Evolutionary conservation across 2,113 vertebrate species (phyloP), one percentile per base, ranked within the genome.

Genomic region (Brienomyrus longianalis): DNA sequence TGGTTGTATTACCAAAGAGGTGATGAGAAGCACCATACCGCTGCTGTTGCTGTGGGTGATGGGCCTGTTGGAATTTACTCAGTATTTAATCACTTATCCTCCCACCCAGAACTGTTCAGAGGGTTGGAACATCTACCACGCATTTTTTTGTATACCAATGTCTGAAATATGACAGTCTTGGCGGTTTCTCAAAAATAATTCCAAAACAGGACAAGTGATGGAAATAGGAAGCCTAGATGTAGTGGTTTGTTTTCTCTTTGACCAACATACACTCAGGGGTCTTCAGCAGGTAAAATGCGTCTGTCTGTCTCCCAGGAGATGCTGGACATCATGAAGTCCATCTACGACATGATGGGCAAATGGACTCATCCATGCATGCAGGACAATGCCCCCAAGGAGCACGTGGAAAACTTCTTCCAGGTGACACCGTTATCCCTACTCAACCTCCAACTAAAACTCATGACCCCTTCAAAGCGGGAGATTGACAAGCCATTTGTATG

Each of bases 271-370:
- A 31, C 66, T 74, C 8, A 15, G 66, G 66, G 66, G 15, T 80
- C 17, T 80, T 17, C 74, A 80, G 70, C 39, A 51, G 13, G 9
- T 56, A 21, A 87, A 54, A 27, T 3, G 80, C 88, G 88, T 89
- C 62, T 70, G 27, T 31, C 62, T 31, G 88, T n/a, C 88, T 90
- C 92, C 27, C 92, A 99, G 98, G 98, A 99, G 96, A 99, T 99
- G 98, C 95, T 97, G 90, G 97, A 98, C 90, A 99, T 99, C 92
- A 98, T 99, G 97, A 97, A 97, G 90, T 97, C 98, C 74, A 98
- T 99, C 94, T 99, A 99, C 0, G 97, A 98, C 92, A 98, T 99
- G 97, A 99, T 99, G 98, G 98, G 98, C 91, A 99, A 97, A 91
- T 97, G 97, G 0, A 98, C 98, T 0, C 97, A 96, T 90, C 98